Evolutionary conservation across 2,888 invertebrate species (phyloP).

Genomic region (Petrophora chlorosata): DNA sequence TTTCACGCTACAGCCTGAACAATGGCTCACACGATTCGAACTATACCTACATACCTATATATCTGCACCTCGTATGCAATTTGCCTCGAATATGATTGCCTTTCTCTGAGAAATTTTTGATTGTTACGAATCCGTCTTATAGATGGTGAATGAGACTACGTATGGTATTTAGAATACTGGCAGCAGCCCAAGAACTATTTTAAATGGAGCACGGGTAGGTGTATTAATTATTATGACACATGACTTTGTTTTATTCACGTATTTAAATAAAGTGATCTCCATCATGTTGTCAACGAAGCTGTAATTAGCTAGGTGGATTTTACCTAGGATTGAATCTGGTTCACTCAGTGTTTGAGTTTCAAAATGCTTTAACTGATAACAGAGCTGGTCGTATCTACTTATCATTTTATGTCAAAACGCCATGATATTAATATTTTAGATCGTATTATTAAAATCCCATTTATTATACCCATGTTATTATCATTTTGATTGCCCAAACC

Average conservation of each 20-base stretch:
- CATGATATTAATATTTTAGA: no score
- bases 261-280: conserved; percentile 57
- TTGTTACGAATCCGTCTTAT: conserved; percentile 46
- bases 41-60: conserved; percentile 30
- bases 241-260: conserved; percentile 62
- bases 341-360: neutral
- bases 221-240: conserved; percentile 74
- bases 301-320: conserved; percentile 52
- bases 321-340: conserved; percentile 34
- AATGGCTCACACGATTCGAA: conserved; percentile 55
- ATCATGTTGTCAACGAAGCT: conserved; percentile 52
- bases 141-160: conserved; percentile 62
- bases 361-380: neutral
- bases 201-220: conserved; percentile 71
- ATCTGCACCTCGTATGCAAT: conserved; percentile 39
- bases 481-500: no score
- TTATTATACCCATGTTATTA: no score
- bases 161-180: conserved; percentile 75
- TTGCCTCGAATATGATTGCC: conserved; percentile 56
- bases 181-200: conserved; percentile 63
- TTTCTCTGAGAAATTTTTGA: conserved; percentile 55
- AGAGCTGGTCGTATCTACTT: no score
- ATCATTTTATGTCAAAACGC: no score
- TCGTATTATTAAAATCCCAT: no score
- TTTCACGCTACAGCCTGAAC: conserved; percentile 61